Percentiles rank a stretch among this genome's conserved stretches.
phyloP scores from a whole-genome alignment of 2,113 vertebrate species.

The Columbina picui region DNA sequence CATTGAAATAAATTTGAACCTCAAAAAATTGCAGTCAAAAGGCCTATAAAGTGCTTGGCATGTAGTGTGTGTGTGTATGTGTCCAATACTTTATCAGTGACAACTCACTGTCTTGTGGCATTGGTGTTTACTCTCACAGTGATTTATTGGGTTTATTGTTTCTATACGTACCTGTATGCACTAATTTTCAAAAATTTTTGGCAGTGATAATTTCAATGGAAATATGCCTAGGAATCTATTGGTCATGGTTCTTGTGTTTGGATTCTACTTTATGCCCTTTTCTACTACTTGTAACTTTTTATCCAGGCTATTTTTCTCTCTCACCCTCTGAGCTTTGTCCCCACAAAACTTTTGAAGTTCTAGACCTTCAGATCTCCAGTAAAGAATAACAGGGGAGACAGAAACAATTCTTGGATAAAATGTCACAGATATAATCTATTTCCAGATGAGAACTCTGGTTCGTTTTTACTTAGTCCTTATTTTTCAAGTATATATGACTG shows the following conservation, averaged over 20 bases:
- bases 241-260: not conserved
- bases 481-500: not conserved
- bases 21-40: not conserved
- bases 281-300: conserved; percentile 32
- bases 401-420: conserved; percentile 47
- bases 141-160: not conserved
- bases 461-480: conserved; percentile 10
- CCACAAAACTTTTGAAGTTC: conserved; percentile 40
- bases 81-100: not conserved
- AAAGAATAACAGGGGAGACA: conserved; percentile 36
- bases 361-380: conserved; percentile 33
- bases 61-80: not conserved
- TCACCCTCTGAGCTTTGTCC: conserved; percentile 15
- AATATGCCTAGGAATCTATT: not conserved
- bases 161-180: not conserved
- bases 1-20: not conserved
- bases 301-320: conserved; percentile 17
- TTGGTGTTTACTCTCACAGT: not conserved
- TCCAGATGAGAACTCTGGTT: not conserved
- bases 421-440: conserved; percentile 17
- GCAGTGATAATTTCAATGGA: not conserved
- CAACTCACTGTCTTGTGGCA: not conserved
- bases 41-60: not conserved
- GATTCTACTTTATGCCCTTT: conserved; percentile 33
- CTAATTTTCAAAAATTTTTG: not conserved